These are phyloP conservation scores for Eurytoma californica DNA, from an alignment of 2,888 invertebrate genomes.

Conservation along the genomic window DNA sequence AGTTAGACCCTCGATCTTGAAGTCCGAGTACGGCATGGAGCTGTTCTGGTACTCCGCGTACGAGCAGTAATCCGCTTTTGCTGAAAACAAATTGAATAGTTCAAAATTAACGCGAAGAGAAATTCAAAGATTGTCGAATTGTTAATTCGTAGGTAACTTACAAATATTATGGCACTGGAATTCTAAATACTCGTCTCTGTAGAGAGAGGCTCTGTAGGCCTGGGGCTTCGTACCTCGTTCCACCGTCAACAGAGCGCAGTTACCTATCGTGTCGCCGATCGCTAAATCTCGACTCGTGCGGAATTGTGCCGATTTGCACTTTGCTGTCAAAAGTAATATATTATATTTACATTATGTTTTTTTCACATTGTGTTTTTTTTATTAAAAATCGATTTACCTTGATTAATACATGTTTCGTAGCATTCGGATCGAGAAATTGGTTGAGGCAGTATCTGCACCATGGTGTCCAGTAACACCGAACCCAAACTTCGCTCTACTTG, in stretches of 20 bases:
- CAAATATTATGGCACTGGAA: slow-evolving; percentile 85
- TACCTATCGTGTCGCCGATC: slow-evolving; percentile 76
- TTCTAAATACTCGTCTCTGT: slow-evolving; percentile 88
- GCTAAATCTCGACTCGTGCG: slow-evolving; percentile 68
- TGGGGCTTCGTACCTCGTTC: slow-evolving; percentile 86
- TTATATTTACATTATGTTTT: not conserved
- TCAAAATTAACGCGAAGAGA: not conserved
- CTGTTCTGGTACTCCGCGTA: slow-evolving; percentile 86
- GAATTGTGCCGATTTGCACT: slow-evolving; percentile 69
- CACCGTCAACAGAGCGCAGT: slow-evolving; percentile 83
- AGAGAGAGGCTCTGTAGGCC: slow-evolving; percentile 85
- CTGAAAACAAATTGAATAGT: slow-evolving; percentile 57
- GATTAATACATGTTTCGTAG: slow-evolving; percentile 75
- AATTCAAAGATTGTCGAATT: not conserved
- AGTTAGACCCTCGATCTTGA: slow-evolving; percentile 68
- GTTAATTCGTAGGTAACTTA: slow-evolving; percentile 70
- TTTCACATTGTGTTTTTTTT: too few species aligned
- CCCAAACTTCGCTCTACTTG: slow-evolving; percentile 86
- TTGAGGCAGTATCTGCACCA: slow-evolving; percentile 79
- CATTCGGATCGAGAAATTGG: slow-evolving; percentile 82
- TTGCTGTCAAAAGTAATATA: slow-evolving; percentile 56
- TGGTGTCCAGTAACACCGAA: slow-evolving; percentile 83
- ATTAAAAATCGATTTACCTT: slow-evolving; percentile 62
- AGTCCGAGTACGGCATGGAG: slow-evolving; percentile 81
- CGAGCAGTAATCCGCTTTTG: slow-evolving; percentile 81